phyloP scores from a whole-genome alignment of 2,888 invertebrate species.

The Eretmocerus hayati region DNA sequence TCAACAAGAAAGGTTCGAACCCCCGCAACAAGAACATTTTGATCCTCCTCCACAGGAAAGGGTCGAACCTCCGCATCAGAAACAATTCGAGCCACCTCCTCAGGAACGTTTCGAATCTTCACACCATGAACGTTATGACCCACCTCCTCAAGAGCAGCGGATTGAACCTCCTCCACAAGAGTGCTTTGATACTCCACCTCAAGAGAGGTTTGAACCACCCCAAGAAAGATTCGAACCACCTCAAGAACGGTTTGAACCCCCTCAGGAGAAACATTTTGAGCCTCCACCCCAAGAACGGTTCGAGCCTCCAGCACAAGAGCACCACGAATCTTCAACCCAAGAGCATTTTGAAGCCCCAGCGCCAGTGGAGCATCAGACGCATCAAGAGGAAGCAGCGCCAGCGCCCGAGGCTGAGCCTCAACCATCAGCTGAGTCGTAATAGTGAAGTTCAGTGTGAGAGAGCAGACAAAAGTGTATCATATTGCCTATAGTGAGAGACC shows the following conservation, averaged over 20 bases:
- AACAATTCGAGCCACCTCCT: not conserved
- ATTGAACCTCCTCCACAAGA: conserved; percentile 3
- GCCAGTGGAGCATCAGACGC: too few relatives aligned
- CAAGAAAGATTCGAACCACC: conserved; percentile 1
- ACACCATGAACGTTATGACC: not conserved
- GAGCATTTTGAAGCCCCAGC: not conserved
- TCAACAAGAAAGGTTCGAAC: not conserved
- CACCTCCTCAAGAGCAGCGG: not conserved
- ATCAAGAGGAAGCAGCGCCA: too few relatives aligned
- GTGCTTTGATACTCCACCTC: not conserved
- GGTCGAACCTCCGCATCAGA: not conserved
- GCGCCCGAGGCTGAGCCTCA: too few relatives aligned
- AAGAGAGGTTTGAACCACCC: conserved; percentile 2
- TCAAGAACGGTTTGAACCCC: conserved; percentile 1
- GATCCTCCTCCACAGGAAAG: not conserved
- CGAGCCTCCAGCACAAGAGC: not conserved
- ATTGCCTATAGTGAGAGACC: too few relatives aligned
- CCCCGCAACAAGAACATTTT: not conserved
- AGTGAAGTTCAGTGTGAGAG: too few relatives aligned
- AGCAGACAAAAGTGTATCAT: too few relatives aligned
- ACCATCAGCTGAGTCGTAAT: too few relatives aligned
- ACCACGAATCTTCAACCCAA: not conserved
- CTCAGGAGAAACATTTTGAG: conserved; percentile 5
- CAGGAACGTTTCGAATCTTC: conserved; percentile 4
- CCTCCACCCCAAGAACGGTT: not conserved